phyloP scores from a whole-genome alignment of 1,140 invertebrate species.

The Bradysia coprophila region DNA sequence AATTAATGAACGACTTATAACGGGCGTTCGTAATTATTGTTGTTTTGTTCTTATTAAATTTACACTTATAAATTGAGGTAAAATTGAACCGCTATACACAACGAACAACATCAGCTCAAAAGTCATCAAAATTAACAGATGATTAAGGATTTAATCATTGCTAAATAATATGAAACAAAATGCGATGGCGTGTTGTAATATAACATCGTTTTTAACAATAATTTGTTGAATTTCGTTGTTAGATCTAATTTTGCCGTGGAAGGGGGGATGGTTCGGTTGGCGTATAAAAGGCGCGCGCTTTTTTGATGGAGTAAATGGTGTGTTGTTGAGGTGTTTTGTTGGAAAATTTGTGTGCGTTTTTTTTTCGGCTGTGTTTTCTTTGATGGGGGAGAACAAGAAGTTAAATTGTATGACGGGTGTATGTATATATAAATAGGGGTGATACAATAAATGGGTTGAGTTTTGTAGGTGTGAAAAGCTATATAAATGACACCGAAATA shows the following conservation, averaged over 20 bases:
- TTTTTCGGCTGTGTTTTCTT: background rate
- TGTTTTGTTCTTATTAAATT: background rate
- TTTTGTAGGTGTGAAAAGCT: background rate
- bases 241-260: too few relatives aligned
- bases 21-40: background rate
- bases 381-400: background rate
- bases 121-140: background rate
- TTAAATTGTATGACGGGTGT: background rate
- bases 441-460: background rate
- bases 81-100: background rate
- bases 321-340: too few relatives aligned
- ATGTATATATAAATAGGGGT: background rate
- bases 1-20: background rate
- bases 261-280: too few relatives aligned
- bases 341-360: too few relatives aligned
- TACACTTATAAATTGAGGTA: background rate
- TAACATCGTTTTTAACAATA: too few relatives aligned
- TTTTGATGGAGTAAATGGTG: too few relatives aligned
- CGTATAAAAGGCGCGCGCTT: too few relatives aligned
- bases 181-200: background rate
- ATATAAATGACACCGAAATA: background rate
- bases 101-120: too few relatives aligned
- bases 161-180: background rate
- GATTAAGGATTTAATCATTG: background rate
- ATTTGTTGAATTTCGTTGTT: too few relatives aligned